Conservation (phyloP, 2,113 vertebrate species). For the Syngnathus floridae region DNA sequence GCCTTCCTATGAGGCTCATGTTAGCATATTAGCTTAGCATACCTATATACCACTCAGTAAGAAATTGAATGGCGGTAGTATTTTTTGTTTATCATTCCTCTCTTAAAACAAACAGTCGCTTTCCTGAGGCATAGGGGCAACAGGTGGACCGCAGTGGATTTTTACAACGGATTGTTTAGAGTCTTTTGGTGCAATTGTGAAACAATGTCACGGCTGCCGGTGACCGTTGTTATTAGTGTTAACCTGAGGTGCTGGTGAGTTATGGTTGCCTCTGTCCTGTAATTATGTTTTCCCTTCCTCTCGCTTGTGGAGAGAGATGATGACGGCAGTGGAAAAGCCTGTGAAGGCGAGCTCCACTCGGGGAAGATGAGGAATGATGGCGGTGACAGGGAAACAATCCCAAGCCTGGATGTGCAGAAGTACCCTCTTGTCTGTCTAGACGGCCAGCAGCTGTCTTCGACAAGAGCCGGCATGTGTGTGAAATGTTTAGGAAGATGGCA, state of each 20-base stretch:
- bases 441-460: slow-evolving; percentile 37
- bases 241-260: slow-evolving; percentile 24
- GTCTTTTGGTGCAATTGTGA: slow-evolving; percentile 17
- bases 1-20: no score
- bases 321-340: slow-evolving; percentile 31
- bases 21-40: no score
- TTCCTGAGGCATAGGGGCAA: background rate
- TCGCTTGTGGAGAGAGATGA: slow-evolving; percentile 36
- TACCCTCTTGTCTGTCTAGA: slow-evolving; percentile 44
- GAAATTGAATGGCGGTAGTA: background rate
- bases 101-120: background rate
- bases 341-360: slow-evolving; percentile 35
- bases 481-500: background rate
- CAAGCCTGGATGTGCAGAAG: slow-evolving; percentile 18
- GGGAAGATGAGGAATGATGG: slow-evolving; percentile 36
- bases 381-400: slow-evolving; percentile 24
- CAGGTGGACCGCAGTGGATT: slow-evolving; percentile 21
- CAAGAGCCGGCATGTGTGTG: slow-evolving; percentile 3
- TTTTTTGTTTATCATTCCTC: background rate
- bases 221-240: slow-evolving; percentile 23
- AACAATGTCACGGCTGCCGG: slow-evolving; percentile 25
- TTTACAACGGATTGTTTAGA: slow-evolving; percentile 20
- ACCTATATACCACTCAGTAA: no score
- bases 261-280: slow-evolving; percentile 39
- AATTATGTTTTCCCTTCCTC: slow-evolving; percentile 48